A percentile compares a stretch with the other conserved stretches of the same genome.
phyloP scores from a whole-genome alignment of 2,113 vertebrate genomes.

The Danionella cerebrum region DNA sequence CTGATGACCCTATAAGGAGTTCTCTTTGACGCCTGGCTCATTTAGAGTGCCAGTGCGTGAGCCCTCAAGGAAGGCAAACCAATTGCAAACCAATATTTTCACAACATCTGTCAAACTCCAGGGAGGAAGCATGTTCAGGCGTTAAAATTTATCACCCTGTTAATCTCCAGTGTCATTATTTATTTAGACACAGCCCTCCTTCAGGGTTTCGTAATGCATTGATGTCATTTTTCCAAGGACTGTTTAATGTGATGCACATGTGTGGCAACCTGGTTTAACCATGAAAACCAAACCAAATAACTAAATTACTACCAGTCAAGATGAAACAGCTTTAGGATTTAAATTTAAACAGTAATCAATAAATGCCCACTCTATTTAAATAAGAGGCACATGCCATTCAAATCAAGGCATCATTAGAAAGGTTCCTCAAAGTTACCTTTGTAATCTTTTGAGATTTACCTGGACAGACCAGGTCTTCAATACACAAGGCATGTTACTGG shows the following conservation, averaged over 20 bases:
- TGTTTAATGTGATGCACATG: slow-evolving; percentile 3
- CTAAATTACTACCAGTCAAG: no score
- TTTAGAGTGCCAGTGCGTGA: not conserved
- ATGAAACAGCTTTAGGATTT: no score
- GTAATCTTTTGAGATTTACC: no score
- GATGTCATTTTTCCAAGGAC: not conserved
- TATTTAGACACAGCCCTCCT: slow-evolving; percentile 21
- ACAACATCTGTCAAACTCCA: slow-evolving; percentile 2
- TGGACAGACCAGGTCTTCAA: no score
- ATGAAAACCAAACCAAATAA: no score
- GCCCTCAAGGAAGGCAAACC: not conserved
- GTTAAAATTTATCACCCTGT: not conserved
- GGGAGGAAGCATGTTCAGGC: not conserved
- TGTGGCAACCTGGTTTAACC: no score
- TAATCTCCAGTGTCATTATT: slow-evolving; percentile 23
- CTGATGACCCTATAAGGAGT: slow-evolving; percentile 3
- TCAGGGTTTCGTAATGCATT: slow-evolving; percentile 1
- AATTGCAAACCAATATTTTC: slow-evolving; percentile 8
- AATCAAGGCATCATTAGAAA: no score
- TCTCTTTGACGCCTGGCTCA: not conserved
- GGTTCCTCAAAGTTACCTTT: no score
- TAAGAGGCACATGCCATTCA: no score
- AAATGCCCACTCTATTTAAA: no score
- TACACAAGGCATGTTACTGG: no score
- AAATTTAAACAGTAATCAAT: no score